A percentile compares a stretch with the other conserved stretches of the same genome.
Conservation (phyloP, 2,113 vertebrate genomes). For the Eira barbara region DNA sequence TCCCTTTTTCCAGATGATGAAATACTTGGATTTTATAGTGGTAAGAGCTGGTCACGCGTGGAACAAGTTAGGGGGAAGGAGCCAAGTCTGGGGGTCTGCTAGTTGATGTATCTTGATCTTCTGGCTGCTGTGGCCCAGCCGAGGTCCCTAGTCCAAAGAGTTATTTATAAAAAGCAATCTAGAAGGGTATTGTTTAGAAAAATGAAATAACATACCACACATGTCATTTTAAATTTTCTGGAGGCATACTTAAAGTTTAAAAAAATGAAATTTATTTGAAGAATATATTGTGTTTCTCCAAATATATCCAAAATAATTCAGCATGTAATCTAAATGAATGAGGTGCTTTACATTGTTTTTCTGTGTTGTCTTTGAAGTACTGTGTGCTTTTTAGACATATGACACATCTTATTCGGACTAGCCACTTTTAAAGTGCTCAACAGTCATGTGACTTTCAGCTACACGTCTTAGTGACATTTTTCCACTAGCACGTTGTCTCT, state of each 20-base stretch:
- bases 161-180: neutral
- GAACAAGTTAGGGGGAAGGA: neutral
- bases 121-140: neutral
- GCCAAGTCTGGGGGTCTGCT: neutral
- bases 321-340: neutral
- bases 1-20: neutral
- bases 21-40: neutral
- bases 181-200: neutral
- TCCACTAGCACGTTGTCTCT: neutral
- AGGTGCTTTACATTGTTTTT: neutral
- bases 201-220: neutral
- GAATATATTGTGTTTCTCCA: neutral
- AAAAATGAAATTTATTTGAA: neutral
- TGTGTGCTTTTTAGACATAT: rapidly evolving
- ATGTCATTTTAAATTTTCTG: neutral
- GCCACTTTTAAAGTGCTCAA: neutral
- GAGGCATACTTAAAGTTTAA: neutral
- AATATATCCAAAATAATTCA: neutral
- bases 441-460: rapidly evolving
- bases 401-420: neutral
- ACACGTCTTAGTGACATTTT: neutral
- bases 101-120: neutral
- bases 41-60: neutral
- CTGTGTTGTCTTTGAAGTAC: neutral
- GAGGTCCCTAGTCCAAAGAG: neutral